Base-by-base conservation (phyloP, 2,888 invertebrate species). In the Flabesymbios commensalis region DNA sequence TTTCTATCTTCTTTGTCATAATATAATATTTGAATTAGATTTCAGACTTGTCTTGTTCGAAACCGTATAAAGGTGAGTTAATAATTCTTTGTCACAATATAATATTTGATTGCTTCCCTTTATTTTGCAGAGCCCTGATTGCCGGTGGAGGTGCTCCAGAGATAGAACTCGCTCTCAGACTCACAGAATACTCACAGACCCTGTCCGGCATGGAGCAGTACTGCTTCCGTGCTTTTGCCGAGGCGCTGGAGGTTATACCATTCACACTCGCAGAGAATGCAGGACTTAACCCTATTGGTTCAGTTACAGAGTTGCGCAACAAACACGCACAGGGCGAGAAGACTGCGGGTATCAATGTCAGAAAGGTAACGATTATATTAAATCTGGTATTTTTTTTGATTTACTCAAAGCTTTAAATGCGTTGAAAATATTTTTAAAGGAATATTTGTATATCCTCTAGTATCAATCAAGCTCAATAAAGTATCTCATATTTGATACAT, bases 121-220 rank as follows among this genome's bases (percentile, higher is more conserved):
- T n/a, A n/a, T n/a, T 22, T 10, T 74, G 29, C 66, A 86, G 90
- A 63, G 93, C 93, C 47, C 85, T 96, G 73, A 89, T 97, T 81
- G 91, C 95, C 57, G 99, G 99, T 64, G 99, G 98, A 52, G 99
- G 98, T 48, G 95, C 97, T 17, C 96, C 98, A 3, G 99, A 99
- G 86, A 96, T 94, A 67, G 95, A 97, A 81, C 87, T 98, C 65
- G 91, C 96, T 0, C 85, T 95, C 32, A 89, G 89, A 62, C 85
- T 99, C 57, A 89, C 90, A 5, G 88, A 90, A 26, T 86, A 90
- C 67, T 90, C 97, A 0, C 89, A 94, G 75, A 88, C 90, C 1
- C 87, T 94, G 41, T 89, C 90, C 56, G 98, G 97, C 57, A 91
- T 95, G 54, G 94, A 95, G 80, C 93, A 95, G 64, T 97, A 98